Evolutionary conservation across 2,113 vertebrate species (phyloP).

Genomic region (Sceloporus undulatus): DNA sequence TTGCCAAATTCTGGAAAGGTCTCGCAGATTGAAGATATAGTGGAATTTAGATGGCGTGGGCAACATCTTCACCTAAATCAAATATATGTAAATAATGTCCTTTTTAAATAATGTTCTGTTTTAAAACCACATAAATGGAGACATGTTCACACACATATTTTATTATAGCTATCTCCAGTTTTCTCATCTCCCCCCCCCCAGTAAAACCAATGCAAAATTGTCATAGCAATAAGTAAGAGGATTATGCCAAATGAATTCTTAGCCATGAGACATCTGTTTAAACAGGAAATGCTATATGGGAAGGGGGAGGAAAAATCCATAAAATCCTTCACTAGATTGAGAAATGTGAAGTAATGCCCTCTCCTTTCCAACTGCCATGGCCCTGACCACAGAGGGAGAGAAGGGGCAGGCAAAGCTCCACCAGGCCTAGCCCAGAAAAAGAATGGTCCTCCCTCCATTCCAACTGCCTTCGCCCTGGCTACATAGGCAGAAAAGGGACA

Average conservation of each 20-base stretch:
- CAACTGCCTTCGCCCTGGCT: too few relatives aligned
- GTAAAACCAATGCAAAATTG: background rate
- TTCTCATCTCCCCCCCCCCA: background rate
- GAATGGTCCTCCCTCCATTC: too few relatives aligned
- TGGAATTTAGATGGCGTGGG: constrained; percentile 86
- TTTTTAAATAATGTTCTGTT: constrained; percentile 28
- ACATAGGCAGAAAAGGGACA: too few relatives aligned
- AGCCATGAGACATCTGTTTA: background rate
- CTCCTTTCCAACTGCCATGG: background rate
- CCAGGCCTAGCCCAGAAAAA: too few relatives aligned
- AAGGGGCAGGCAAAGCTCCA: too few relatives aligned
- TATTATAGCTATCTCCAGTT: background rate
- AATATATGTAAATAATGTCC: background rate
- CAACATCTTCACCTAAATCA: constrained; percentile 80
- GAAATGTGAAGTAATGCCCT: background rate
- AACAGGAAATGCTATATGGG: background rate
- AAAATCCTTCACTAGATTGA: background rate
- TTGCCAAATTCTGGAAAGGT: constrained; percentile 86
- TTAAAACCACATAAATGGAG: background rate
- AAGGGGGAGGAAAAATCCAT: background rate
- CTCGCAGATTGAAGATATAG: constrained; percentile 84
- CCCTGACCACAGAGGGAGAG: too few relatives aligned
- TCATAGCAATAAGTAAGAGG: background rate
- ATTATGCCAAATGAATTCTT: background rate
- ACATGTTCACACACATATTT: constrained; percentile 5